phyloP scores from a whole-genome alignment of 1,140 invertebrate genomes.

The Temnothorax nylanderi region DNA sequence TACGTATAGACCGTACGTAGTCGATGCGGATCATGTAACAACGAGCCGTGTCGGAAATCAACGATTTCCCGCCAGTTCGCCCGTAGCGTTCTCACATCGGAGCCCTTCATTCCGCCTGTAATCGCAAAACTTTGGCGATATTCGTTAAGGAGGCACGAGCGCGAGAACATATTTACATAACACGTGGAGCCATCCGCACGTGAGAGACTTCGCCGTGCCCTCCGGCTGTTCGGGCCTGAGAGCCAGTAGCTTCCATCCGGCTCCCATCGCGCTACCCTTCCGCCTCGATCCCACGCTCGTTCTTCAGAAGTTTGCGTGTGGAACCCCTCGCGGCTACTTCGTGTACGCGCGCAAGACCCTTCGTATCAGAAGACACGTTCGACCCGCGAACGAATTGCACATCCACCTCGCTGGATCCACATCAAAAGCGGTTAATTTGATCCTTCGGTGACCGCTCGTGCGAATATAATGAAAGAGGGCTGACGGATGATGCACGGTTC shows the following conservation, averaged over 20 bases:
- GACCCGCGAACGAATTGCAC: conserved; percentile 48
- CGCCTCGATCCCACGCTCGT: conserved; percentile 48
- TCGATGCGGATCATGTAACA: neutral
- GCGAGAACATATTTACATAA: conserved; percentile 70
- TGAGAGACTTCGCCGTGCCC: conserved; percentile 52
- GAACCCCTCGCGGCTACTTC: conserved; percentile 68
- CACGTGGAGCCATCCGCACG: conserved; percentile 44
- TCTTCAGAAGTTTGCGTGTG: conserved; percentile 69
- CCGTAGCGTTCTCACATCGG: neutral
- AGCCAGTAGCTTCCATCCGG: conserved; percentile 10
- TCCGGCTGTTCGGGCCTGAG: conserved; percentile 23
- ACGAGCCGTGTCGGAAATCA: conserved; percentile 35
- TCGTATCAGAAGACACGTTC: conserved; percentile 55
- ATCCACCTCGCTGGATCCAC: conserved; percentile 44
- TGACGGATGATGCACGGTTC: conserved; percentile 32
- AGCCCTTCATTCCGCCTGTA: conserved; percentile 14
- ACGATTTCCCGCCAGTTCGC: neutral
- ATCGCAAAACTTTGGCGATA: conserved; percentile 69
- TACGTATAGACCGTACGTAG: neutral
- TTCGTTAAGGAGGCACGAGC: conserved; percentile 70
- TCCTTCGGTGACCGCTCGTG: conserved; percentile 47
- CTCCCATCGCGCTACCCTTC: conserved; percentile 20
- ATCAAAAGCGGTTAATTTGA: conserved; percentile 64
- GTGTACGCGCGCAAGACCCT: conserved; percentile 44
- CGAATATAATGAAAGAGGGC: conserved; percentile 55